Base-by-base conservation (phyloP, 2,113 vertebrate genomes). In the Brachyistius frenatus region DNA sequence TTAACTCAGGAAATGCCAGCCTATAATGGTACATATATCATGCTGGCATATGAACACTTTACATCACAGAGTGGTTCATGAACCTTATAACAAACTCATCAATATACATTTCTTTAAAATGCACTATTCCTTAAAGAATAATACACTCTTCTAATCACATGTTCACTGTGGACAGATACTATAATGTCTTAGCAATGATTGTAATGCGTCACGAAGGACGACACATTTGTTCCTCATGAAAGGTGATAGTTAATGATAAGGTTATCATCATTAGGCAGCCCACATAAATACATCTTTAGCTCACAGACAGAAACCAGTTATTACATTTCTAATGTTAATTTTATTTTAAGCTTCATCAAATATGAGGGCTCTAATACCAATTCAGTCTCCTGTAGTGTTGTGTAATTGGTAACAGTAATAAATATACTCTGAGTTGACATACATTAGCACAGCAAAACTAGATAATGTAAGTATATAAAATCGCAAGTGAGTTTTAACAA, bases 41-140 rank as follows among this genome's bases (percentile, higher is more conserved):
- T 35, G 53, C 15, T 62, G 32, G 2, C 49, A 50, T 41, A 53
- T 67, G 11, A 68, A 31, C 35, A 32, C 10, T 67, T 53, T 36
- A 53, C 55, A 46, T 39, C 16, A 62, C 30, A 71, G 41, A 49
- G 11, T 16, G 36, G 23, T 54, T 73, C 62, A 80, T 80, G 67
- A 61, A 76, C 15, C 14, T n/a, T 33, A 41, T 73, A 35, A 79
- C 41, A 11, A 71, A 66, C 57, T 44, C 32, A 72, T 64, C 52
- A n/a, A n/a, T 60, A 55, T 39, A 55, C 1, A 55, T 75, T 55
- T 66, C 8, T 78, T 35, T 52, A 46, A 16, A 61, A 37, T 66
- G 62, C 62, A 41, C 13, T n/a, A 1, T 61, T 8, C 30, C 33
- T 58, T 5, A 2, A 31, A 23, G 44, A 46, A 14, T 44, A 67